These are phyloP conservation scores for Rhyacichthys aspro DNA, from an alignment of 2,797 vertebrate species.

Conservation along the genomic window DNA sequence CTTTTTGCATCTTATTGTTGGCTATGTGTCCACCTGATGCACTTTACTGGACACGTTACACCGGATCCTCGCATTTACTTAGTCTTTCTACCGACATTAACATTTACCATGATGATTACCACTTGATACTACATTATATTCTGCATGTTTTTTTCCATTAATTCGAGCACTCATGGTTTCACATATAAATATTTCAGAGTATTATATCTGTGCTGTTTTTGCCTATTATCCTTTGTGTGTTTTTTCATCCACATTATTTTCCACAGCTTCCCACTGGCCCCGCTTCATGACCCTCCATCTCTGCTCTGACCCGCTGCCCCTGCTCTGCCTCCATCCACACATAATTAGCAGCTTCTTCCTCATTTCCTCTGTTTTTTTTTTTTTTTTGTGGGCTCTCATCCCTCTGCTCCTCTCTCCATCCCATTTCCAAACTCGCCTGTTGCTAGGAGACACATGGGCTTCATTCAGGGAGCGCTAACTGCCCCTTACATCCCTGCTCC, in stretches of 20 bases:
- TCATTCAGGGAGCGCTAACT: constrained; percentile 61
- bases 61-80: too few species aligned
- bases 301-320: constrained; percentile 37
- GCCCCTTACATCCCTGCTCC: constrained; percentile 29
- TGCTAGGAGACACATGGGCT: constrained; percentile 79
- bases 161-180: too few species aligned
- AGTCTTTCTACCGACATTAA: too few species aligned
- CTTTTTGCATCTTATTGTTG: too few species aligned
- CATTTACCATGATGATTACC: too few species aligned
- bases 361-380: constrained; percentile 30
- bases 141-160: too few species aligned
- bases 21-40: too few species aligned
- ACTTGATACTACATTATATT: too few species aligned
- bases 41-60: too few species aligned
- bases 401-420: constrained; percentile 54
- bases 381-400: constrained; percentile 41
- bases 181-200: background rate
- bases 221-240: background rate
- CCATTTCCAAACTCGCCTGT: constrained; percentile 77
- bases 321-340: constrained; percentile 23
- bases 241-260: constrained; percentile 14
- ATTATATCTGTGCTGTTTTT: background rate
- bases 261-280: background rate
- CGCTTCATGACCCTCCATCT: constrained; percentile 23
- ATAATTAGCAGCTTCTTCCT: constrained; percentile 23